Evolutionary conservation across 2,888 invertebrate genomes (phyloP).

Genomic region (Tenthredo scrophulariae): DNA sequence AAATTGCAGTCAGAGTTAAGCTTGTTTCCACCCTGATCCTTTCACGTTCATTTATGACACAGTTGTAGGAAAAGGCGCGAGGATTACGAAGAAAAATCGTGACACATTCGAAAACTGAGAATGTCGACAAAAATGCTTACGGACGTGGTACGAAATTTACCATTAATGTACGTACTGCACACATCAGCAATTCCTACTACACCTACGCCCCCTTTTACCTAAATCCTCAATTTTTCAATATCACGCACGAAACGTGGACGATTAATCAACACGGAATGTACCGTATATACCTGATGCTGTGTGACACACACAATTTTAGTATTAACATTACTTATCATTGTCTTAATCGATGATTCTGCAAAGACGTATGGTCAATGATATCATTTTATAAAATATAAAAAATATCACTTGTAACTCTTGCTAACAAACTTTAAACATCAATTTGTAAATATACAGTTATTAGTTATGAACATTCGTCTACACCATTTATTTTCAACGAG

Average conservation of each 20-base stretch:
- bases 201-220: background rate
- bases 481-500: too few relatives aligned
- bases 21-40: background rate
- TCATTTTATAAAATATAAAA: too few relatives aligned
- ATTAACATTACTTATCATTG: too few relatives aligned
- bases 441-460: too few relatives aligned
- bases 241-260: background rate
- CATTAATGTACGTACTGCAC: background rate
- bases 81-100: constrained; percentile 14
- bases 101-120: background rate
- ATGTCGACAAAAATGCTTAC: background rate
- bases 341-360: too few relatives aligned
- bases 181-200: background rate
- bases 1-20: constrained; percentile 1
- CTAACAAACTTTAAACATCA: too few relatives aligned
- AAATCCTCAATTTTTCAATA: background rate
- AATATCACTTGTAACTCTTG: too few relatives aligned
- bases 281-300: background rate
- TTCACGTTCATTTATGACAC: background rate
- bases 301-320: too few relatives aligned
- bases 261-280: background rate
- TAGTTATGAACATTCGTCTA: too few relatives aligned
- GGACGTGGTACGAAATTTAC: background rate
- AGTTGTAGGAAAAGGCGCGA: background rate
- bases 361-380: too few relatives aligned